Evolutionary conservation across 2,888 invertebrate species (phyloP).

Genomic region (Blera fallax): DNA sequence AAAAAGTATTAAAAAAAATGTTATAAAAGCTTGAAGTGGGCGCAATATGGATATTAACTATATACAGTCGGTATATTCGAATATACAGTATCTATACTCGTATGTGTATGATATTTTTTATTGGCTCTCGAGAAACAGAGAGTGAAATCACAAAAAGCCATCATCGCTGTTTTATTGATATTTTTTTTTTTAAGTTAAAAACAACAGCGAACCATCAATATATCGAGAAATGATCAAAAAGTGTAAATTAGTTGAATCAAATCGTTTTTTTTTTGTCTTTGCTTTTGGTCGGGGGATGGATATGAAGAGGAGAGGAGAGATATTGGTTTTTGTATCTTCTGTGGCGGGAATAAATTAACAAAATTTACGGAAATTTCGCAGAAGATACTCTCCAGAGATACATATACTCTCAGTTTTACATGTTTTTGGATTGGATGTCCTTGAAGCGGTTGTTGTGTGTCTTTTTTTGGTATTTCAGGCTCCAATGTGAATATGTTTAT

Average conservation of each 20-base stretch:
- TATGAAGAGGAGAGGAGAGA: slow-evolving; percentile 2
- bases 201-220: slow-evolving; percentile 68
- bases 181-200: slow-evolving; percentile 39
- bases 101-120: slow-evolving; percentile 56
- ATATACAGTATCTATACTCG: slow-evolving; percentile 13
- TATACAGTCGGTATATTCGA: background rate
- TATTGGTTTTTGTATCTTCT: slow-evolving; percentile 25
- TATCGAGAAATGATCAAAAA: slow-evolving; percentile 65
- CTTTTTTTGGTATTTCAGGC: slow-evolving; percentile 1
- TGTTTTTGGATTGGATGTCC: slow-evolving; percentile 36
- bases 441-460: slow-evolving; percentile 27
- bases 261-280: slow-evolving; percentile 27
- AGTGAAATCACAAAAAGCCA: slow-evolving; percentile 69
- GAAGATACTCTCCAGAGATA: background rate
- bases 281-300: background rate
- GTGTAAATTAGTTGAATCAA: slow-evolving; percentile 69
- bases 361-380: slow-evolving; percentile 68
- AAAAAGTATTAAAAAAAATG: slow-evolving; percentile 7
- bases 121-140: slow-evolving; percentile 62
- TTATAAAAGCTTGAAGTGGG: slow-evolving; percentile 67
- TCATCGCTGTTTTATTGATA: slow-evolving; percentile 63
- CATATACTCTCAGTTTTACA: background rate
- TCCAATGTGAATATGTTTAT: slow-evolving; percentile 38
- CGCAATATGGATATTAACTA: slow-evolving; percentile 55
- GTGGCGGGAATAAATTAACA: slow-evolving; percentile 56